Percentiles rank a stretch among this genome's conserved stretches.
Evolutionary conservation across 1,140 invertebrate species (phyloP).

Genomic region (Drosophila setifemur): DNA sequence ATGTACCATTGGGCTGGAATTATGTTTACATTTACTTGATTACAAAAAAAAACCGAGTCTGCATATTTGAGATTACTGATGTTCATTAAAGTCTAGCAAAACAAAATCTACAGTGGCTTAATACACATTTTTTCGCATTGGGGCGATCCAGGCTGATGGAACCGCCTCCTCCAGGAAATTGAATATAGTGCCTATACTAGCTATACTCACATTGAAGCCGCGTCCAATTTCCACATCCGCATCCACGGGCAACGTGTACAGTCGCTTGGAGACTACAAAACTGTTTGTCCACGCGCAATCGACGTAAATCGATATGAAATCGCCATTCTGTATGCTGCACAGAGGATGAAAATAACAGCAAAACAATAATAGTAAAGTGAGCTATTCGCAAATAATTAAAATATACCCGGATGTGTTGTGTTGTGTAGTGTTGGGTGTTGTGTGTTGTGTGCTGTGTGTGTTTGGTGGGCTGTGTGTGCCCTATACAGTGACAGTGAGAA

Average conservation of each 20-base stretch:
- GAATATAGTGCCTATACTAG: constrained; percentile 46
- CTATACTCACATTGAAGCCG: constrained; percentile 80
- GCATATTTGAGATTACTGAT: too few relatives aligned
- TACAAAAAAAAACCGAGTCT: too few relatives aligned
- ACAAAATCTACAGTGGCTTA: too few relatives aligned
- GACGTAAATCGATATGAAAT: constrained; percentile 82
- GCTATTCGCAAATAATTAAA: constrained; percentile 70
- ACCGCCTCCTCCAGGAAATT: neutral
- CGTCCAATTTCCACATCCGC: constrained; percentile 82
- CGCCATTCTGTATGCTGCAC: constrained; percentile 80
- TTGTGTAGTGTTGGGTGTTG: too few relatives aligned
- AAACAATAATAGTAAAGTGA: constrained; percentile 45
- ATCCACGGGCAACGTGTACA: constrained; percentile 72
- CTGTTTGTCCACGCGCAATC: constrained; percentile 81
- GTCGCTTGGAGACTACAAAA: constrained; percentile 79
- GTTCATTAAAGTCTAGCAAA: too few relatives aligned
- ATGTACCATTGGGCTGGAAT: too few relatives aligned
- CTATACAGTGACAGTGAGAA: constrained; percentile 50
- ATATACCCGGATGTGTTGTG: constrained; percentile 45
- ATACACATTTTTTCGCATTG: neutral
- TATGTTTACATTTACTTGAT: too few relatives aligned
- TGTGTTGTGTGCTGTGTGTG: too few relatives aligned
- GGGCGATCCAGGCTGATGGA: neutral
- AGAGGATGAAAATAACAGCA: constrained; percentile 21
- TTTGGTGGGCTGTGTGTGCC: neutral